Conservation (phyloP, 2,797 vertebrate species). For the Bothrops alternatus region DNA sequence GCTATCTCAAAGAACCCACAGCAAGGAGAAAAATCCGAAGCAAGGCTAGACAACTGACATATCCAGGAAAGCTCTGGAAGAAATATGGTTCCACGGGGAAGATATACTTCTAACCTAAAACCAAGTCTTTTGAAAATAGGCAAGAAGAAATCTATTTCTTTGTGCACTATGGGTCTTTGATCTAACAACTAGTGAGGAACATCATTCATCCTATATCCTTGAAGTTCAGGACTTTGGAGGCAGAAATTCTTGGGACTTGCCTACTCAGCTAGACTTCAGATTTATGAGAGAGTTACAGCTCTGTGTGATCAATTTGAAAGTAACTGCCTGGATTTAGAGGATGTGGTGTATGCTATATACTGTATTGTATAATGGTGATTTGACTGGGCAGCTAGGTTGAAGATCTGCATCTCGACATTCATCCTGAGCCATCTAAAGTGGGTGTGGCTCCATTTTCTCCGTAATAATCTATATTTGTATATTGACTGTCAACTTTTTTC, state of each 20-base stretch:
- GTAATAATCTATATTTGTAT: not conserved
- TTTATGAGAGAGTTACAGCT: not conserved
- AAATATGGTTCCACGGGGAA: not conserved
- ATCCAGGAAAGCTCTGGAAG: not conserved
- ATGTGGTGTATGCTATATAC: not conserved
- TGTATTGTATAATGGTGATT: not conserved
- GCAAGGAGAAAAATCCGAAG: not conserved
- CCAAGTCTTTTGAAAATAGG: not conserved
- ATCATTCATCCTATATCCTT: not conserved
- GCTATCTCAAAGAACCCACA: not conserved
- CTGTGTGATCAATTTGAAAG: not conserved
- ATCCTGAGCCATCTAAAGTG: not conserved
- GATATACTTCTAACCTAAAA: not conserved
- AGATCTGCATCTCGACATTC: not conserved
- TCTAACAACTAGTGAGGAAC: not conserved
- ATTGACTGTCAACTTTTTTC: not conserved
- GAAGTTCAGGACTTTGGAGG: not conserved
- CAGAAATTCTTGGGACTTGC: not conserved
- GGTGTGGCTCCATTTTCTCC: not conserved
- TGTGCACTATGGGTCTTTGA: not conserved
- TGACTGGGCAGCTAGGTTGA: not conserved
- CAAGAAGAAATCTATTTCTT: not conserved
- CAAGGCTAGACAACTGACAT: not conserved
- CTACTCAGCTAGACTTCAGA: not conserved
- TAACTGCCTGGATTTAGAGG: not conserved